A percentile compares a stretch with the other conserved stretches of the same genome.
Evolutionary conservation across 1,140 invertebrate genomes (phyloP).

Genomic region (Lepidurus couesii): DNA sequence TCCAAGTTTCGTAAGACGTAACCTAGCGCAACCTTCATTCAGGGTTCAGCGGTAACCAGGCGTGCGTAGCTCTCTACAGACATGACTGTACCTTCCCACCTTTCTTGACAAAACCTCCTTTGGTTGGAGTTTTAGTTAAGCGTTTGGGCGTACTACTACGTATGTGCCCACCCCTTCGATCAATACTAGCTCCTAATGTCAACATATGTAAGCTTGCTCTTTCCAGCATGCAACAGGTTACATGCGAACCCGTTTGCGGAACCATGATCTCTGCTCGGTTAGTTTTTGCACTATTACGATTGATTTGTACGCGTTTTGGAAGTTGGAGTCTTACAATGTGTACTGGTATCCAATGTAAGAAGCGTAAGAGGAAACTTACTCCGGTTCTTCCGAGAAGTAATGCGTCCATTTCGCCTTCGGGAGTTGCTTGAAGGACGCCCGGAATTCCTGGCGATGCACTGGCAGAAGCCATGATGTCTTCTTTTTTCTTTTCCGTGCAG

Average conservation of each 20-base stretch:
- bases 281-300: neutral
- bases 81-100: neutral
- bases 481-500: neutral
- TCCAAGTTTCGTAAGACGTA: too few relatives aligned
- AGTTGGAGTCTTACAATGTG: too few relatives aligned
- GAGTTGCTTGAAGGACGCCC: neutral
- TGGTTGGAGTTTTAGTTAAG: neutral
- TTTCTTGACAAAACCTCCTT: neutral
- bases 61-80: neutral
- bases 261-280: neutral
- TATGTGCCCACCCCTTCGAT: neutral
- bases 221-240: conserved; percentile 7
- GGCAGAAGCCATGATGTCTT: neutral
- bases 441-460: neutral
- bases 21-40: neutral
- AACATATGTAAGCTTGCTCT: neutral
- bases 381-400: neutral
- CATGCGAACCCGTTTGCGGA: neutral
- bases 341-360: neutral
- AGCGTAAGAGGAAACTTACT: neutral
- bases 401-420: conserved; percentile 8
- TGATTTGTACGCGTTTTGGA: too few relatives aligned
- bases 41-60: neutral
- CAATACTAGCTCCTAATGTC: conserved; percentile 15
- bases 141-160: neutral